Evolutionary conservation across 23 tunicate genomes (phyloP), one percentile per base, ranked within the genome.

Genomic region (Ascidia mentula): DNA sequence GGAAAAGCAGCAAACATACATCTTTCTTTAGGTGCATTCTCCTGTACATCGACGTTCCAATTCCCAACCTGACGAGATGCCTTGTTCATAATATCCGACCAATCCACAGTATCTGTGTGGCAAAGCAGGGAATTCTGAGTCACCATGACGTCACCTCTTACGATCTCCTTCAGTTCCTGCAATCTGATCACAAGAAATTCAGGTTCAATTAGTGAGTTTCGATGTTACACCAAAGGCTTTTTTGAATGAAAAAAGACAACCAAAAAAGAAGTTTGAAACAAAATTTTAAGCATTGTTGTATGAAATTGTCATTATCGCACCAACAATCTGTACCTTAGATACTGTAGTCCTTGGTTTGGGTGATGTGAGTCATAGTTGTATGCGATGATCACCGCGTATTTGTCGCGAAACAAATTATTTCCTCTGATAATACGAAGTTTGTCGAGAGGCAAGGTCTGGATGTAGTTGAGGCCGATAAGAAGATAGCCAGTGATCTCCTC

Each of bases 401-500:
- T 81, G 69, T 69, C 84, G 37, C 40, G 33, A 71, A 74, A 82
- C 33, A 91, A 37, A 76, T 91, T 84, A 34, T 81, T 59, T 26
- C 97, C 97, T 22, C 97, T 70, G 20, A 91, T 91, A 38, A 91
- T 78, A 36, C 59, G 42, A 59, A 91, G 70, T 32, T 91, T 91
- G 77, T 91, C 90, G 32, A 91, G 80, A 3, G 97, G 86, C 20
- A 91, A 32, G 36, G 80, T 85, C 18, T 82, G 80, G 18, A 91
- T 70, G 53, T 80, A 82, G 84, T 91, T 91, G 46, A 91, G 76
- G 46, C 87, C 87, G n/a, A 91, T 91, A 26, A 91, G 22, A 9
- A 91, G 87, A 61, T 91, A 91, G n/a, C 97, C 97, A 12, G 97
- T 91, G 32, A 91, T 89, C 30, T 75, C 80, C 72, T 86, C 90